These are phyloP conservation scores for Chroicocephalus ridibundus DNA, from an alignment of 2,113 vertebrate genomes.

Conservation along the genomic window DNA sequence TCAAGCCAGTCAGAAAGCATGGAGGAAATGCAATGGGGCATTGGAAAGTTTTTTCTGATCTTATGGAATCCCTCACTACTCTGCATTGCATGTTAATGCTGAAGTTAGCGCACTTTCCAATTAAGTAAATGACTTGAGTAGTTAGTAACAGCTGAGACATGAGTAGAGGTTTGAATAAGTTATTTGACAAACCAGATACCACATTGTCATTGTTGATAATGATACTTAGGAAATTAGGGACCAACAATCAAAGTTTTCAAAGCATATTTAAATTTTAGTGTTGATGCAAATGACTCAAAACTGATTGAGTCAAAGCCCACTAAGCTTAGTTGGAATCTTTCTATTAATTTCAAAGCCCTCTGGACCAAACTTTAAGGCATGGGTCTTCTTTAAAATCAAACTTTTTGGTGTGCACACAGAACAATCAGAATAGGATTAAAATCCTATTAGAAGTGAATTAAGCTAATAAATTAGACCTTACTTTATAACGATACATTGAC, in stretches of 20 bases:
- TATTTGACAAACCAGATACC: background rate
- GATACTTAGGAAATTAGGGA: background rate
- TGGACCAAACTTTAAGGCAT: background rate
- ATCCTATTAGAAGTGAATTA: background rate
- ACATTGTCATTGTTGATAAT: background rate
- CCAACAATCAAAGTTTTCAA: background rate
- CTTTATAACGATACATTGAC: background rate
- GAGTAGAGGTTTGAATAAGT: background rate
- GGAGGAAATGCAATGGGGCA: background rate
- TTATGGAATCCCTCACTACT: background rate
- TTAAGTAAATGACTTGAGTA: background rate
- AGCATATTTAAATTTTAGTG: background rate
- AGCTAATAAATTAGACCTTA: background rate
- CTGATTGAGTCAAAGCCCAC: background rate
- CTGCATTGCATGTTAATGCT: background rate
- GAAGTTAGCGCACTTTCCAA: background rate
- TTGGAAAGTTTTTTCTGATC: background rate
- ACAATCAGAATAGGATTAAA: conserved; percentile 48
- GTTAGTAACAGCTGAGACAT: background rate
- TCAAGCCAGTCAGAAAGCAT: background rate
- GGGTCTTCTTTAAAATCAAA: background rate
- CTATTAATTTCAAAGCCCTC: conserved; percentile 13
- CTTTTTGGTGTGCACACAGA: background rate
- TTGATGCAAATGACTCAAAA: background rate
- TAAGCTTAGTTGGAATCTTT: background rate